Evolutionary conservation across 2,113 vertebrate species (phyloP).

Genomic region (Actinemys pallida): DNA sequence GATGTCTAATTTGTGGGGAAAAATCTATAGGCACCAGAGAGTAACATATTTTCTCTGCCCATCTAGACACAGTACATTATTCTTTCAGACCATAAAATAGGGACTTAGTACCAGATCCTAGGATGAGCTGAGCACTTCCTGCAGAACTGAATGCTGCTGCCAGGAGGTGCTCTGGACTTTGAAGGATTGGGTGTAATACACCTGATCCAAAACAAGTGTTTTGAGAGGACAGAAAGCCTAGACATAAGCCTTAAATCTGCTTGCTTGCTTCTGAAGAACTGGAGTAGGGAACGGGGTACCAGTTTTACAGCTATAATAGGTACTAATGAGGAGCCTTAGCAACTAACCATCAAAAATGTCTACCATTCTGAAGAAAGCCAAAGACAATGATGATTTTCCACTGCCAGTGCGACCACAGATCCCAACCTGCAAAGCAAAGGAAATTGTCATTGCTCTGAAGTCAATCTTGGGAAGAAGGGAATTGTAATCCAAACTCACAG

Average conservation of each 20-base stretch:
- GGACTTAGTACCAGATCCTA: background rate
- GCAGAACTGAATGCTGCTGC: background rate
- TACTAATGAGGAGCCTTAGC: background rate
- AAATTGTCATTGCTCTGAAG: background rate
- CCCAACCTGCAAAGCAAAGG: constrained; percentile 85
- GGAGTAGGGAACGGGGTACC: background rate
- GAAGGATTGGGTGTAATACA: background rate
- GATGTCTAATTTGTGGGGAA: background rate
- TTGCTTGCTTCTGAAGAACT: background rate
- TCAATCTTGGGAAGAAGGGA: background rate
- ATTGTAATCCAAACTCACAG: background rate
- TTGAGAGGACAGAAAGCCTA: background rate
- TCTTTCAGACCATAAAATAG: background rate
- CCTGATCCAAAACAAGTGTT: background rate
- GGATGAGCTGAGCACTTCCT: background rate
- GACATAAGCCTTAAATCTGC: background rate
- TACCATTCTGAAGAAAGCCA: constrained; percentile 99
- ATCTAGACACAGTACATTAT: background rate
- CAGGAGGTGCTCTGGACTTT: background rate
- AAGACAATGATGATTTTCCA: constrained; percentile 95
- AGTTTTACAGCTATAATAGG: background rate
- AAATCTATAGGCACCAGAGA: constrained; percentile 8
- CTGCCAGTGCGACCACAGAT: constrained; percentile 98
- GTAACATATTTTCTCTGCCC: background rate
- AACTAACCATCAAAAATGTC: constrained; percentile 96